Evolutionary conservation across 1,140 invertebrate genomes (phyloP).

Genomic region (Ooceraea biroi): DNA sequence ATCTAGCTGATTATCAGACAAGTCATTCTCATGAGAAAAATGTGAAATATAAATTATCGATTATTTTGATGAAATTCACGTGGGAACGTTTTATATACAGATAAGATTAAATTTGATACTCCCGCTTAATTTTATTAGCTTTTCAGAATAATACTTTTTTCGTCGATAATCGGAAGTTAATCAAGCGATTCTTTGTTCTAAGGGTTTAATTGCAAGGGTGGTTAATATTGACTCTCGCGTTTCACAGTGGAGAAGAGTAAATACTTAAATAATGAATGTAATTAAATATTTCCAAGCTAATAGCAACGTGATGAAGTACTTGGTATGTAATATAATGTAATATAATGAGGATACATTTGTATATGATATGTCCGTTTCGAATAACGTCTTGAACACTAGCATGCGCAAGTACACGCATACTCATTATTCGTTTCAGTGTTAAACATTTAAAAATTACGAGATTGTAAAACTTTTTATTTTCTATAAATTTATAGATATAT

Average conservation of each 20-base stretch:
- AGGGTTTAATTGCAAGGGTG: constrained; percentile 66
- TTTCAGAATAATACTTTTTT: constrained; percentile 58
- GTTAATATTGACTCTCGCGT: constrained; percentile 64
- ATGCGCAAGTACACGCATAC: neutral
- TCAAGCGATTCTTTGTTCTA: constrained; percentile 57
- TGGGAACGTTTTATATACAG: constrained; percentile 41
- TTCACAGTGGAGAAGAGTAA: constrained; percentile 63
- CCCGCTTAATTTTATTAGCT: constrained; percentile 50
- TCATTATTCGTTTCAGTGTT: too few relatives aligned
- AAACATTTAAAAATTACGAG: too few relatives aligned
- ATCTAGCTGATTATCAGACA: constrained; percentile 3
- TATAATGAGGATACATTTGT: constrained; percentile 33
- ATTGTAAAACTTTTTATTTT: constrained; percentile 24
- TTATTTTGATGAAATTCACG: constrained; percentile 49
- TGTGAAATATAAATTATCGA: constrained; percentile 44
- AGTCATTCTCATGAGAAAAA: constrained; percentile 26
- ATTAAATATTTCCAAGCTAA: constrained; percentile 60
- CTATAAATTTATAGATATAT: constrained; percentile 20
- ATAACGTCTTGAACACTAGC: constrained; percentile 35
- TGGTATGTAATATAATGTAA: constrained; percentile 37
- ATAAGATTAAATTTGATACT: constrained; percentile 22
- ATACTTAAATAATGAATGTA: constrained; percentile 57
- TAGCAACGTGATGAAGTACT: constrained; percentile 17
- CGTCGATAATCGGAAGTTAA: constrained; percentile 52
- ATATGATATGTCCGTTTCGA: constrained; percentile 18